Evolutionary conservation across 2,888 invertebrate species (phyloP).

Genomic region (Hydriomena furcata): DNA sequence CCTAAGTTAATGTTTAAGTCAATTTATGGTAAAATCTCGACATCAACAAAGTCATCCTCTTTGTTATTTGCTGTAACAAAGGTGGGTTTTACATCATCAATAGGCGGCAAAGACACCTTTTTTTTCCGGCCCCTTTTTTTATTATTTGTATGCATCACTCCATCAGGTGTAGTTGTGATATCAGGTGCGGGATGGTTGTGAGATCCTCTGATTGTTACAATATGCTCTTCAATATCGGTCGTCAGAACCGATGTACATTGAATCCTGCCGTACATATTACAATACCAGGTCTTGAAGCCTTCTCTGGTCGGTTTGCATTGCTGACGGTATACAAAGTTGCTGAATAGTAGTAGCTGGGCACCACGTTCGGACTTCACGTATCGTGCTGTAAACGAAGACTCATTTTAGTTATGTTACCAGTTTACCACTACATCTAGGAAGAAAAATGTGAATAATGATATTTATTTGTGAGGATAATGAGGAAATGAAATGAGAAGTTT

Average conservation of each 20-base stretch:
- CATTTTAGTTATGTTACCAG: conserved; percentile 2
- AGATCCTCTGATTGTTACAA: conserved; percentile 46
- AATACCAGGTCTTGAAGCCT: conserved; percentile 53
- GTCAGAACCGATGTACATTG: conserved; percentile 48
- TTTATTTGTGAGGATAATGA: background rate
- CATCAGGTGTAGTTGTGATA: conserved; percentile 42
- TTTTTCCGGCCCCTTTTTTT: conserved; percentile 15
- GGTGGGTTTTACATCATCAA: background rate
- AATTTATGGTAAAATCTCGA: conserved; percentile 22
- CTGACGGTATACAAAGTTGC: conserved; percentile 44
- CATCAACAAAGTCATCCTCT: conserved; percentile 1
- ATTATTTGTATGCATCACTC: conserved; percentile 35
- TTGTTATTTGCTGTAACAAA: background rate
- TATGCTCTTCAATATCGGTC: conserved; percentile 46
- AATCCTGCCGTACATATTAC: conserved; percentile 46
- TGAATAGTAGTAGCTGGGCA: conserved; percentile 47
- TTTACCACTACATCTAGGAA: conserved; percentile 8
- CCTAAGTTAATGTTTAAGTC: too few species aligned
- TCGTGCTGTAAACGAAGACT: conserved; percentile 40
- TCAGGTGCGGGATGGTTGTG: conserved; percentile 50
- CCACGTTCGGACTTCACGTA: conserved; percentile 49
- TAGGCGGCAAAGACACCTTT: background rate
- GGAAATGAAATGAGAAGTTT: conserved; percentile 3
- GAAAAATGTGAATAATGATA: background rate
- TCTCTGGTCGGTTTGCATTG: conserved; percentile 48